Conservation (phyloP, 2,888 invertebrate genomes). For the Linnaemya vulpina region DNA sequence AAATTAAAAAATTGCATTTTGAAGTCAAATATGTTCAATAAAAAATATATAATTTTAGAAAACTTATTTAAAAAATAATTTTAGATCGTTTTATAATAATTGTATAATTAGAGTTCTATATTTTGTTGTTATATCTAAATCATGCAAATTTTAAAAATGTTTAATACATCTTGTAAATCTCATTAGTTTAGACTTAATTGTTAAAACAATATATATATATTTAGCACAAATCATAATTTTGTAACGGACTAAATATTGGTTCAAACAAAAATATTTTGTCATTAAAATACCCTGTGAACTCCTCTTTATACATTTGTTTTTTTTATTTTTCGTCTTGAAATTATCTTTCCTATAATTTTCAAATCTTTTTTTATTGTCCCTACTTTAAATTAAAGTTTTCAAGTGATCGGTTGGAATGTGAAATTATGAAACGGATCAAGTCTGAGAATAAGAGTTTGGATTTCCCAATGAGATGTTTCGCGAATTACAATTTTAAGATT, state of each 20-base stretch:
- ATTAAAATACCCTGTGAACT: background rate
- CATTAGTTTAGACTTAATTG: slow-evolving; percentile 31
- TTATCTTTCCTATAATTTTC: too few relatives aligned
- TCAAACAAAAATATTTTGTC: background rate
- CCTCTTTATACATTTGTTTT: slow-evolving; percentile 2
- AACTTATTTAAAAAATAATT: slow-evolving; percentile 9
- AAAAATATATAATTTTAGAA: slow-evolving; percentile 24
- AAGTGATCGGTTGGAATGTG: background rate
- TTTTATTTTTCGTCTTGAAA: background rate
- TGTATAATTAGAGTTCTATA: background rate
- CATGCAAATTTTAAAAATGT: slow-evolving; percentile 4
- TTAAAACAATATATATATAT: background rate
- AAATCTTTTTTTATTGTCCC: too few relatives aligned
- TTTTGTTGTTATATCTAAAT: slow-evolving; percentile 13
- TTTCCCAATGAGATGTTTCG: too few relatives aligned
- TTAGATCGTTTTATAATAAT: slow-evolving; percentile 19
- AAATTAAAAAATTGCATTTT: slow-evolving; percentile 39
- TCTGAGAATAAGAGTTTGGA: too few relatives aligned
- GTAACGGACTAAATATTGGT: background rate
- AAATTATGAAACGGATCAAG: too few relatives aligned
- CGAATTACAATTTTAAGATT: too few relatives aligned
- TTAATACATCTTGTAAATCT: slow-evolving; percentile 27
- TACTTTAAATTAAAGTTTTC: background rate
- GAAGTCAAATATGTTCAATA: slow-evolving; percentile 4
- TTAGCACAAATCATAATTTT: slow-evolving; percentile 55